These are phyloP conservation scores for Ameiurus melas DNA, from an alignment of 2,113 vertebrate species.

Conservation along the genomic window DNA sequence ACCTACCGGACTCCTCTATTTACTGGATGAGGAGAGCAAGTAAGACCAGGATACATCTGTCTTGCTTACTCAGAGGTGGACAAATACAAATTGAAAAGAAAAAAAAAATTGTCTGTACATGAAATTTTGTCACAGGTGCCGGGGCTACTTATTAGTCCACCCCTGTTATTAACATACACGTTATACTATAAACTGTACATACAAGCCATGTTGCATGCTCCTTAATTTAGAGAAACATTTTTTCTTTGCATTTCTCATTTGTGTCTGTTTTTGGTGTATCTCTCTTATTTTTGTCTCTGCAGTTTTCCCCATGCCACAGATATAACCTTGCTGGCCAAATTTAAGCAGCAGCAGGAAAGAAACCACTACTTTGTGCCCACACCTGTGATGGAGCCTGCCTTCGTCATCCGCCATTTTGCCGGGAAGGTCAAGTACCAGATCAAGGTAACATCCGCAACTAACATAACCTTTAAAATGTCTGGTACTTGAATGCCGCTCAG, in stretches of 20 bases:
- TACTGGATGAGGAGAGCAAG: constrained; percentile 99
- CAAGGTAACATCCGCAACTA: constrained; percentile 72
- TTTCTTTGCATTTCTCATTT: neutral
- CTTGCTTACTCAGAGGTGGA: neutral
- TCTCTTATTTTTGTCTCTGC: neutral
- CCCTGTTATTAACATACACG: neutral
- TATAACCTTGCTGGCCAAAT: constrained; percentile 92
- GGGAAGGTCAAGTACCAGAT: constrained; percentile 97
- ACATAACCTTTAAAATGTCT: neutral
- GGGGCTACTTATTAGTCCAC: neutral
- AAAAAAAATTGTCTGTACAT: neutral
- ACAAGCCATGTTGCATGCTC: neutral
- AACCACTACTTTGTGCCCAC: constrained; percentile 93
- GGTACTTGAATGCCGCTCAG: neutral
- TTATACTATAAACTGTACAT: neutral
- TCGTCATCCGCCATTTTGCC: constrained; percentile 95
- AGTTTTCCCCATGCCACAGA: constrained; percentile 96
- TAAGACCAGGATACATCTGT: constrained; percentile 58
- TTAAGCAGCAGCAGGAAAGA: constrained; percentile 95
- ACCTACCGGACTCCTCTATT: constrained; percentile 92
- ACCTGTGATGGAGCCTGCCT: constrained; percentile 92
- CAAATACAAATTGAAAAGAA: neutral
- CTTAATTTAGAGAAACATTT: neutral
- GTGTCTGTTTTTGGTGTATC: neutral
- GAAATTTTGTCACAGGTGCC: neutral